These are phyloP conservation scores for Accipiter virgatus DNA, from an alignment of 2,113 vertebrate species.

Conservation along the genomic window DNA sequence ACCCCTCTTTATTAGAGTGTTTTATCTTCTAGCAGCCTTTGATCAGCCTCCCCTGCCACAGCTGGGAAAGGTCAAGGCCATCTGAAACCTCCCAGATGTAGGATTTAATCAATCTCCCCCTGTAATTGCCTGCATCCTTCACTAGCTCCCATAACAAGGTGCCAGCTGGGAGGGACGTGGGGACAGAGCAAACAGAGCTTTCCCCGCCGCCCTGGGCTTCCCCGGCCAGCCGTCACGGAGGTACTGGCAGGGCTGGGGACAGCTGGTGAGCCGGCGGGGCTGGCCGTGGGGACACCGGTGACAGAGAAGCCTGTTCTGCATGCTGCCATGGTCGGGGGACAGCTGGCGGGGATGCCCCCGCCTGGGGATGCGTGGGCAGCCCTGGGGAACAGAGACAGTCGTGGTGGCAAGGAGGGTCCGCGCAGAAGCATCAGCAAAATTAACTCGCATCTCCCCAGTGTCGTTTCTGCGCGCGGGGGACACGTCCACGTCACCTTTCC, in stretches of 20 bases:
- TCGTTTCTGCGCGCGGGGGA: background rate
- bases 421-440: background rate
- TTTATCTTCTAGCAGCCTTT: background rate
- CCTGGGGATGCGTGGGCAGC: background rate
- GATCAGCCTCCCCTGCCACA: background rate
- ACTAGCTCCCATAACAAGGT: background rate
- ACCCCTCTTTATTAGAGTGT: background rate
- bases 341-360: background rate
- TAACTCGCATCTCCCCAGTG: fast-evolving
- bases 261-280: background rate
- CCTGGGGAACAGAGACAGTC: background rate
- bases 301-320: background rate
- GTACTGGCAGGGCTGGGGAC: background rate
- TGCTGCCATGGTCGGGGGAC: fast-evolving
- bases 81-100: background rate
- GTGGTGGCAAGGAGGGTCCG: fast-evolving
- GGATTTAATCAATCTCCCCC: background rate
- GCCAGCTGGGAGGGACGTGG: background rate
- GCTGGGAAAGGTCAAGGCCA: background rate
- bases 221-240: background rate
- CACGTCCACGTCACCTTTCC: fast-evolving
- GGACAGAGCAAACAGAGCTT: background rate
- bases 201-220: fast-evolving
- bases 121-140: background rate
- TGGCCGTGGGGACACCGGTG: background rate